These are phyloP conservation scores for Pteropus alecto DNA, from an alignment of 2,113 vertebrate genomes.

Conservation along the genomic window DNA sequence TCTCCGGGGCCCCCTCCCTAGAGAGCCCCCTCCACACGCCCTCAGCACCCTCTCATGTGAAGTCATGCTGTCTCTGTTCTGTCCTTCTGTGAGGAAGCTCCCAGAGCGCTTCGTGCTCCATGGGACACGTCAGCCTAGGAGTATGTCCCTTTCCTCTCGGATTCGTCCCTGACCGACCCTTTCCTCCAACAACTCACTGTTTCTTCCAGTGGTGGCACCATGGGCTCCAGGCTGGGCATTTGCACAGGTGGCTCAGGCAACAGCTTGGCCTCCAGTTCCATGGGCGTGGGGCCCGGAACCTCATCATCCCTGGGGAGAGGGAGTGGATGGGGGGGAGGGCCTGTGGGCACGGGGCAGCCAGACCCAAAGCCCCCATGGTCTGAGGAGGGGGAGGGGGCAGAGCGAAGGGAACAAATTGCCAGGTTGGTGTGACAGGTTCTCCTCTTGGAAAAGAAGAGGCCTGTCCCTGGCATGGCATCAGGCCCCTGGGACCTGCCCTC, in stretches of 20 bases:
- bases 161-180: background rate
- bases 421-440: background rate
- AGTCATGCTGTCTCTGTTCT: background rate
- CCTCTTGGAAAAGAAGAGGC: background rate
- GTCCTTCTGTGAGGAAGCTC: background rate
- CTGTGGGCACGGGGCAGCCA: background rate
- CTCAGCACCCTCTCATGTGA: background rate
- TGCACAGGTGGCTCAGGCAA: conserved; percentile 18
- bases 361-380: background rate
- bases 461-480: background rate
- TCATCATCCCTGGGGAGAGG: conserved; percentile 45
- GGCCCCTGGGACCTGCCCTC: background rate
- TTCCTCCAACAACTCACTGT: conserved; percentile 51
- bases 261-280: conserved; percentile 72
- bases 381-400: background rate
- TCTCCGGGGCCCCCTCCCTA: no score
- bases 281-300: conserved; percentile 44
- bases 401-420: background rate
- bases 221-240: background rate
- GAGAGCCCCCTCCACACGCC: background rate
- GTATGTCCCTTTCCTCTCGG: background rate
- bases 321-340: background rate
- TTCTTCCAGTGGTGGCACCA: background rate
- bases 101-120: background rate
- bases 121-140: background rate